Percentiles rank a stretch among this genome's conserved stretches.
Evolutionary conservation across 1,140 invertebrate species (phyloP).

Genomic region (Aphaenogaster floridana): DNA sequence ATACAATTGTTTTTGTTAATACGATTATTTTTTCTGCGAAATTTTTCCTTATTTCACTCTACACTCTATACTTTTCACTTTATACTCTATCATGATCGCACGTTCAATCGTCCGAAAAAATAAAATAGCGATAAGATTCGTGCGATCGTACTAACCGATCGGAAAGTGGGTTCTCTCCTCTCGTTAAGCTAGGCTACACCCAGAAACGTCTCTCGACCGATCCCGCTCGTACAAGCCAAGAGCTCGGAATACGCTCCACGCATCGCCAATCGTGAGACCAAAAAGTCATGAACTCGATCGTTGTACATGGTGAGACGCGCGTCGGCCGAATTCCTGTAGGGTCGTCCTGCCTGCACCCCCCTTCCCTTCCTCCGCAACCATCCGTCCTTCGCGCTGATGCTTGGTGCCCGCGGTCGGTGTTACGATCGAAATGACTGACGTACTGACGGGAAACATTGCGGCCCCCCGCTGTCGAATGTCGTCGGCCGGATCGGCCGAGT

Average conservation of each 20-base stretch:
- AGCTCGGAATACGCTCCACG: slow-evolving; percentile 32
- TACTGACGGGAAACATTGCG: slow-evolving; percentile 84
- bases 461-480: slow-evolving; percentile 84
- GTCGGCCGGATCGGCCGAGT: slow-evolving; percentile 81
- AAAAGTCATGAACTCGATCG: slow-evolving; percentile 63
- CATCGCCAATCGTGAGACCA: slow-evolving; percentile 56
- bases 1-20: not conserved
- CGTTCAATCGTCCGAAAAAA: not conserved
- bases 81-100: not conserved
- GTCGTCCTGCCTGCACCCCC: slow-evolving; percentile 70
- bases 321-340: slow-evolving; percentile 78
- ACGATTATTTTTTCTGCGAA: not conserved
- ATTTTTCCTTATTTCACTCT: not conserved
- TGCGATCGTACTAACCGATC: not conserved
- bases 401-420: slow-evolving; percentile 74
- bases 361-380: slow-evolving; percentile 18
- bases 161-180: slow-evolving; percentile 5
- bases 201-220: slow-evolving; percentile 24
- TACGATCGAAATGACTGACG: slow-evolving; percentile 84
- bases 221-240: slow-evolving; percentile 9
- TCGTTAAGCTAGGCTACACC: slow-evolving; percentile 48
- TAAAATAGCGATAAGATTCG: not conserved
- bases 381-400: slow-evolving; percentile 57
- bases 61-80: not conserved
- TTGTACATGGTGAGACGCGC: slow-evolving; percentile 49